Evolutionary conservation across 2,797 vertebrate species (phyloP), one percentile per base, ranked within the genome.

Genomic region (Microcaecilia unicolor): DNA sequence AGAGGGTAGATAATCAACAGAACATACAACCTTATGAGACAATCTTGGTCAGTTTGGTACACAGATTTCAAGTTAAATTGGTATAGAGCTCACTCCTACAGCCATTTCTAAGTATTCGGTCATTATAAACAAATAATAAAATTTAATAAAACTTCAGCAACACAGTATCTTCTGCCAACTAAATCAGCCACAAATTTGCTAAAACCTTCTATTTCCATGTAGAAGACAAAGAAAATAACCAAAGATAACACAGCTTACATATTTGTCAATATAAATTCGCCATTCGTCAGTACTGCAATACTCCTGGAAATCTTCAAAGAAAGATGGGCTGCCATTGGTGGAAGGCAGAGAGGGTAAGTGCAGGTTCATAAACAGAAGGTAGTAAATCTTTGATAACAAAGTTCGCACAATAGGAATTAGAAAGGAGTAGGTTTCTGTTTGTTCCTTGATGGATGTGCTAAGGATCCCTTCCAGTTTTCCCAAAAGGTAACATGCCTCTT

Each of bases 211-310:
- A 1, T 19, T 6, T 45, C 10, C 14, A 34, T 26, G 36, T 48
- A 44, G 3, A 33, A 44, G 11, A 16, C 8, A 16, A n/a, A n/a
- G n/a, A n/a, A n/a, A n/a, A n/a, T n/a, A n/a, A n/a, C n/a, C n/a
- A n/a, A n/a, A n/a, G n/a, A n/a, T n/a, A n/a, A n/a, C n/a, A n/a
- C n/a, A n/a, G 78, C 90, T 59, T 80, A 98, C 95, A 3, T 97
- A 98, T 97, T 96, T 98, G 51, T 92, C 92, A 29, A 98, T 92
- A 71, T 93, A 98, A 72, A 92, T 76, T 30, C 93, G 86, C 95
- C 95, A 98, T 70, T 98, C 95, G 0, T 85, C 79, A 11, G 89
- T 90, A 58, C 66, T 77, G 70, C 93, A 97, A 67, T 98, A 98
- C 21, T 89, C 83, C 74, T 90, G 89, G 48, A 98, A 98, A 72